Evolutionary conservation across 2,888 invertebrate genomes (phyloP).

Genomic region (Drosophila quinaria): DNA sequence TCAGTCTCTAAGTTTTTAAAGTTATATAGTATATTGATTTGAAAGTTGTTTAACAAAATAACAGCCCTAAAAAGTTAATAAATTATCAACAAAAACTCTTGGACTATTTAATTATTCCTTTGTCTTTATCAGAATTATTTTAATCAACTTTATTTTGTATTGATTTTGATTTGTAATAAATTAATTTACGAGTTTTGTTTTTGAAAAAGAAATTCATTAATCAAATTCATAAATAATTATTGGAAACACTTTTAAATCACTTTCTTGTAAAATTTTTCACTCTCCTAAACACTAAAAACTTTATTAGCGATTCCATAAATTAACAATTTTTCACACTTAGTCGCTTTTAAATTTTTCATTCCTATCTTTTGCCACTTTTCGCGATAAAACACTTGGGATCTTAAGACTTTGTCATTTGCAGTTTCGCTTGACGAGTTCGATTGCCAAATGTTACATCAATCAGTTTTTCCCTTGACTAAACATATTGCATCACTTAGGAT

Average conservation of each 20-base stretch:
- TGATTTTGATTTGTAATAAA: no score
- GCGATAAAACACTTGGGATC: neutral
- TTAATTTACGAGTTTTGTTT: no score
- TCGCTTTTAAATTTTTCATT: neutral
- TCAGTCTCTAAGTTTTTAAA: no score
- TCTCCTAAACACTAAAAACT: neutral
- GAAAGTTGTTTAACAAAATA: no score
- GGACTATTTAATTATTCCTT: neutral
- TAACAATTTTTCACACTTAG: neutral
- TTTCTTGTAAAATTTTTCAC: neutral
- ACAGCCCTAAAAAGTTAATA: no score
- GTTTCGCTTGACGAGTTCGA: slow-evolving; percentile 16
- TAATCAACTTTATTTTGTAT: no score
- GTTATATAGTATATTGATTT: no score
- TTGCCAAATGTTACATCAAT: slow-evolving; percentile 19
- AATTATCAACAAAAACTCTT: no score
- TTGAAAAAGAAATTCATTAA: no score
- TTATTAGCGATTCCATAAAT: neutral
- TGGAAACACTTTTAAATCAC: neutral
- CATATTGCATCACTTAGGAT: slow-evolving; percentile 29
- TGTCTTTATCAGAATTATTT: no score
- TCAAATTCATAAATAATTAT: neutral
- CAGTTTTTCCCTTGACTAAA: slow-evolving; percentile 29
- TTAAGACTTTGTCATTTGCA: slow-evolving; percentile 5
- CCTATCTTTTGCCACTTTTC: neutral